Conservation (phyloP, 2,888 invertebrate genomes). For the Epicampocera succincta region DNA sequence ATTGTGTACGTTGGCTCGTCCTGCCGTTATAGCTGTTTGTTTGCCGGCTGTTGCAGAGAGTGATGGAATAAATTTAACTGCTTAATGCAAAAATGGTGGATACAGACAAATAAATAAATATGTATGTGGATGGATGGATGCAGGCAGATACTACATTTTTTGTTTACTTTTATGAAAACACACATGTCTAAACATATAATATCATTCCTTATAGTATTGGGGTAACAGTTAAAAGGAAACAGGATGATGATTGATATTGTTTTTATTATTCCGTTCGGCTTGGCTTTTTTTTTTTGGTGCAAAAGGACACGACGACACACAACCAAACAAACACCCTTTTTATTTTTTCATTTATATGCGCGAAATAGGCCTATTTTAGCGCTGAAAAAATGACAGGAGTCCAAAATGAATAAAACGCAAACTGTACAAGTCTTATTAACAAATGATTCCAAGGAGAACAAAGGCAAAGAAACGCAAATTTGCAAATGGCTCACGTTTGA, state of each 20-base stretch:
- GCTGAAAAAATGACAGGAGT: conserved; percentile 70
- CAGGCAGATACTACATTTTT: too few relatives aligned
- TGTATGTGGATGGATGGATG: too few relatives aligned
- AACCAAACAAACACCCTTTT: too few relatives aligned
- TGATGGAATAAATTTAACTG: neutral
- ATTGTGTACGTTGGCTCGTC: too few relatives aligned
- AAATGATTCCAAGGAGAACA: conserved; percentile 27
- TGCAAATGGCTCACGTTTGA: neutral
- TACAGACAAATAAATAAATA: too few relatives aligned
- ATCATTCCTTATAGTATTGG: conserved; percentile 42
- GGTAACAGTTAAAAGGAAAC: conserved; percentile 63
- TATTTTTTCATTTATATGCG: conserved; percentile 31
- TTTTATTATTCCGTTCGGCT: neutral
- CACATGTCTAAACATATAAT: neutral
- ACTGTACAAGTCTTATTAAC: conserved; percentile 16
- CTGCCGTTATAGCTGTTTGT: neutral
- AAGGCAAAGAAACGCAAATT: conserved; percentile 26
- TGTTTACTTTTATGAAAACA: too few relatives aligned
- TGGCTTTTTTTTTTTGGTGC: neutral
- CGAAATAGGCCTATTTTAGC: conserved; percentile 71
- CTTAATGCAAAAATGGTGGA: neutral
- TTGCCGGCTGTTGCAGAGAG: neutral
- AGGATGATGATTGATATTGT: conserved; percentile 63
- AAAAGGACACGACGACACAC: neutral
- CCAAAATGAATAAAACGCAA: conserved; percentile 71